These are phyloP conservation scores for Lypha dubia DNA, from an alignment of 2,888 invertebrate genomes.

Conservation along the genomic window DNA sequence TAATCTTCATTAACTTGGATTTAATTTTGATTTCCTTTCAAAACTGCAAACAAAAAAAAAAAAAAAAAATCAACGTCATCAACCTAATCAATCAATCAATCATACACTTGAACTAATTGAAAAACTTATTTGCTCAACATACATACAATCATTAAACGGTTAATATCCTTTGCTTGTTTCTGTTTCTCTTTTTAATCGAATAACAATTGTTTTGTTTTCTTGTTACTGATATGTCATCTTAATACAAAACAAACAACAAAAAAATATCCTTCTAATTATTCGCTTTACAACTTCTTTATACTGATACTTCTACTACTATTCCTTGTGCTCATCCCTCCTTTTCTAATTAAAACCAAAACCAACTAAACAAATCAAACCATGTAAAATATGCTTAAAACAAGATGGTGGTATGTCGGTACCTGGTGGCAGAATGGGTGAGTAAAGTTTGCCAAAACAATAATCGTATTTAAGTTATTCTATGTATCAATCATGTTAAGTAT, in stretches of 20 bases:
- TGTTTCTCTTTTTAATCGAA: background rate
- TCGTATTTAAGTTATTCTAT: constrained; percentile 16
- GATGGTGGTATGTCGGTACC: constrained; percentile 82
- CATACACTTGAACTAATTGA: constrained; percentile 26
- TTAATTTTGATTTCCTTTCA: constrained; percentile 54
- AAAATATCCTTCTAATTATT: constrained; percentile 57
- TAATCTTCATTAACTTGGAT: constrained; percentile 64
- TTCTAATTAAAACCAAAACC: constrained; percentile 55
- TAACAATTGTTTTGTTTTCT: constrained; percentile 22
- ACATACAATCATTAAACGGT: constrained; percentile 20
- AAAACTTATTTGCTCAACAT: constrained; percentile 13
- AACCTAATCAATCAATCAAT: constrained; percentile 40
- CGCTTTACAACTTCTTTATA: constrained; percentile 66
- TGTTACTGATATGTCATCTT: constrained; percentile 33
- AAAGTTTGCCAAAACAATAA: constrained; percentile 69
- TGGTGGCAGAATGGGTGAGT: constrained; percentile 83
- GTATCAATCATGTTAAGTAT: background rate
- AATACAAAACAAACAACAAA: constrained; percentile 58
- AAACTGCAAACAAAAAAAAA: constrained; percentile 31
- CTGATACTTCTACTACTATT: constrained; percentile 56
- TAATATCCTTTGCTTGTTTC: background rate
- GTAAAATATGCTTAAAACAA: constrained; percentile 74
- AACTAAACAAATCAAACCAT: constrained; percentile 65
- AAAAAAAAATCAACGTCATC: constrained; percentile 41
- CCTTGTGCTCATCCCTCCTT: constrained; percentile 50